phyloP scores from a whole-genome alignment of 2,113 vertebrate genomes.

The Oxyura jamaicensis region DNA sequence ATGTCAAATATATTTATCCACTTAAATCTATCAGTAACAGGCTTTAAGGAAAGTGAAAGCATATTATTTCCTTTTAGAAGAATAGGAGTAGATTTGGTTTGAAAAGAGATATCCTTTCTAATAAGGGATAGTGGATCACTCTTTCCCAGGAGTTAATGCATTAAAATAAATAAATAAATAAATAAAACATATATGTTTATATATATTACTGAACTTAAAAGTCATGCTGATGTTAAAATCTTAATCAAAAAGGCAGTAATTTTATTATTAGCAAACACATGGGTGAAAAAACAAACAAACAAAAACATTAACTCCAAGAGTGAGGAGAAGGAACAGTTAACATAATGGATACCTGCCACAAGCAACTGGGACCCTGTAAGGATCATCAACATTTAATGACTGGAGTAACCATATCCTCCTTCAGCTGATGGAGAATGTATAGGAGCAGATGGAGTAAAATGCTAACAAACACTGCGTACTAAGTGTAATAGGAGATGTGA shows the following conservation, averaged over 20 bases:
- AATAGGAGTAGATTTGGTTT: background rate
- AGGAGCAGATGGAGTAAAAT: constrained; percentile 47
- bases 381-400: constrained; percentile 41
- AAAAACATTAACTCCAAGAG: background rate
- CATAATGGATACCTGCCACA: background rate
- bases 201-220: background rate
- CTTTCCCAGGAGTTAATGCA: background rate
- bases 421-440: background rate
- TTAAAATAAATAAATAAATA: too few relatives aligned
- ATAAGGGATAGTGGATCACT: background rate
- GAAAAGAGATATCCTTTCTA: background rate
- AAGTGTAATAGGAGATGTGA: constrained; percentile 23
- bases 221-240: background rate
- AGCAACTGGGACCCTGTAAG: background rate
- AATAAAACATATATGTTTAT: too few relatives aligned
- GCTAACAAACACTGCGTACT: background rate
- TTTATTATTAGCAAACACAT: background rate
- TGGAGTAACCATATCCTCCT: constrained; percentile 39
- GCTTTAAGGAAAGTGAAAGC: background rate
- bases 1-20: constrained; percentile 8
- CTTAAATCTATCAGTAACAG: background rate
- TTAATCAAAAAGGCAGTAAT: background rate
- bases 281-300: background rate
- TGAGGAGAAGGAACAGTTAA: background rate
- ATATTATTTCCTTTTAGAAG: background rate